Percentiles rank a stretch among this genome's conserved stretches.
Evolutionary conservation across 2,888 invertebrate species (phyloP).

Genomic region (Alviniconcha strummeri): DNA sequence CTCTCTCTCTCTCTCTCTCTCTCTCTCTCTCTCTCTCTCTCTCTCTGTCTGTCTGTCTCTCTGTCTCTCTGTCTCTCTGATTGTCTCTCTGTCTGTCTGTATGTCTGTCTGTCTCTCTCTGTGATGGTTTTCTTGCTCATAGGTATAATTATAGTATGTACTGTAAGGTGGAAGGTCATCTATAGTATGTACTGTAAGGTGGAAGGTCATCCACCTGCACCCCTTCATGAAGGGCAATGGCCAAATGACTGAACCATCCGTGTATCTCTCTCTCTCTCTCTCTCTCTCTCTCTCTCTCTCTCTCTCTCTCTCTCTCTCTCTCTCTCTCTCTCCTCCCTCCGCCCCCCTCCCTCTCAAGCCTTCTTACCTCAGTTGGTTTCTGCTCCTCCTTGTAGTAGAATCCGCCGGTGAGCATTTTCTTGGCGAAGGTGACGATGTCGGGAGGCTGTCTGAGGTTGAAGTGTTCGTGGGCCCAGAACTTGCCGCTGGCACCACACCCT

Average conservation of each 20-base stretch:
- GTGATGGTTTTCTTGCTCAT: neutral
- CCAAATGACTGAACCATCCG: no score
- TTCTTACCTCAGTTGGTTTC: neutral
- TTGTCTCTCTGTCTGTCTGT: neutral
- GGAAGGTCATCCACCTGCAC: no score
- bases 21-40: neutral
- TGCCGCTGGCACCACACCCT: constrained; percentile 96
- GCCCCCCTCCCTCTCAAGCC: neutral
- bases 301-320: neutral
- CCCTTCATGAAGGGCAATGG: no score
- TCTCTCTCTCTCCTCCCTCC: neutral
- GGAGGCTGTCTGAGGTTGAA: constrained; percentile 90
- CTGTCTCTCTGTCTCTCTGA: neutral
- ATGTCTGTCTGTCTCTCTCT: neutral
- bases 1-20: neutral
- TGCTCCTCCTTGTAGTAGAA: constrained; percentile 85
- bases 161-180: neutral
- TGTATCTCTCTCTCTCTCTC: neutral
- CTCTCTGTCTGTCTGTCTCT: neutral
- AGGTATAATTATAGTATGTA: neutral
- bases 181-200: neutral
- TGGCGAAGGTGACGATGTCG: constrained; percentile 96
- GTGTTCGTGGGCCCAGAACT: constrained; percentile 97
- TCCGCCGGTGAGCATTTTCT: constrained; percentile 98
- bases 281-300: neutral